These are phyloP conservation scores for Hipposideros armiger DNA, from an alignment of 2,113 vertebrate genomes.

Conservation along the genomic window DNA sequence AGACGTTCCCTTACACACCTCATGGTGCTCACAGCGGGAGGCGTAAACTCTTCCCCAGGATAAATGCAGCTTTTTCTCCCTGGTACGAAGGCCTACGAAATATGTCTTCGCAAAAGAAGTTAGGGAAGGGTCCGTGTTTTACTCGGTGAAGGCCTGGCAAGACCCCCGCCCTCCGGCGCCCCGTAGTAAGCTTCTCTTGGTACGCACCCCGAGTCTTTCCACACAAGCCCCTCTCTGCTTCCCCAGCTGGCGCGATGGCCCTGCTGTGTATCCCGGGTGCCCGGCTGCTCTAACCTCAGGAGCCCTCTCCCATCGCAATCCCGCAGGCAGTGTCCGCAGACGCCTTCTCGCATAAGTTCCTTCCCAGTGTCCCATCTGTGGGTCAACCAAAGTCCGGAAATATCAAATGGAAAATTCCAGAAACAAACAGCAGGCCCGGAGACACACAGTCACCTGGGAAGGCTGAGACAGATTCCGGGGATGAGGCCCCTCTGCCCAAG, in stretches of 20 bases:
- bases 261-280: too few relatives aligned
- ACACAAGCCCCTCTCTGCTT: too few relatives aligned
- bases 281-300: rapidly evolving
- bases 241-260: rapidly evolving
- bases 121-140: not conserved
- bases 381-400: too few relatives aligned
- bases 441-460: not conserved
- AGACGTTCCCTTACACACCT: not conserved
- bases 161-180: rapidly evolving
- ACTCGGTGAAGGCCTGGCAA: not conserved
- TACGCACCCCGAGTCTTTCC: too few relatives aligned
- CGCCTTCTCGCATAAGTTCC: too few relatives aligned
- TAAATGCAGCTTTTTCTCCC: not conserved
- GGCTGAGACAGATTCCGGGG: not conserved
- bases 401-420: too few relatives aligned
- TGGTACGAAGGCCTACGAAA: not conserved
- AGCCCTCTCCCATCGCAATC: rapidly evolving
- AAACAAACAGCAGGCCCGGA: not conserved
- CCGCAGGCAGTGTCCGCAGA: not conserved
- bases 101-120: not conserved
- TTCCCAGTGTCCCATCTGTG: rapidly evolving
- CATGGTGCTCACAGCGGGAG: not conserved
- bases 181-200: not conserved
- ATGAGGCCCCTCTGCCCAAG: rapidly evolving
- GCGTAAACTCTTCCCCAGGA: not conserved